These are phyloP conservation scores for Oxycera nigricornis DNA, from an alignment of 2,888 invertebrate genomes.

Conservation along the genomic window DNA sequence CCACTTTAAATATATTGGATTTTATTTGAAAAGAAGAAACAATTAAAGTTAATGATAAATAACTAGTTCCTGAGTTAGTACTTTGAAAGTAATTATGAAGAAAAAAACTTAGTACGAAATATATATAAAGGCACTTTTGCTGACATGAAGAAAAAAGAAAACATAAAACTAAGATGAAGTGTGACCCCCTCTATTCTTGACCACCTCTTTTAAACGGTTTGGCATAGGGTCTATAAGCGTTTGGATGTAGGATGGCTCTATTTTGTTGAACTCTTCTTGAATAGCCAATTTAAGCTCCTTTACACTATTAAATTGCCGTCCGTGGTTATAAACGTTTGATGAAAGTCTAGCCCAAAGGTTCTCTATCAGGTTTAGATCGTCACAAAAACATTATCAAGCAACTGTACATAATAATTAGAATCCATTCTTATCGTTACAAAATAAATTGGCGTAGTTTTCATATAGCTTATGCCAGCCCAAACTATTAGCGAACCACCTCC, in stretches of 20 bases:
- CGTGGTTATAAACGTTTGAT: no score
- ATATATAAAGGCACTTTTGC: background rate
- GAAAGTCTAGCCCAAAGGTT: no score
- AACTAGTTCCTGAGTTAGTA: background rate
- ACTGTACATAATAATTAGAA: no score
- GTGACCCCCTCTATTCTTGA: background rate
- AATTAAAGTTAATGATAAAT: background rate
- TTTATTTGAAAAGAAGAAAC: background rate
- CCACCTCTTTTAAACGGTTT: background rate
- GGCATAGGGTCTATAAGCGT: background rate
- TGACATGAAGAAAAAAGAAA: background rate
- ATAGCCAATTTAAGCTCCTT: background rate
- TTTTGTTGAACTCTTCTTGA: background rate
- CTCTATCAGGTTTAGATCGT: no score
- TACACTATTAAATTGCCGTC: slow-evolving; percentile 1
- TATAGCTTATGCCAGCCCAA: no score
- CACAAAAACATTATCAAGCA: no score
- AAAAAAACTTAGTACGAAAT: background rate
- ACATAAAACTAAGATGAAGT: background rate
- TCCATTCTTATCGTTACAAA: no score
- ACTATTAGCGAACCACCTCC: no score
- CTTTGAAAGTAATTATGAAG: background rate
- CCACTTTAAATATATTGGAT: background rate
- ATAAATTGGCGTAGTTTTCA: no score
- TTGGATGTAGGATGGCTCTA: background rate